Base-by-base conservation (phyloP, 2,888 invertebrate species). In the Mesochorus sp. region DNA sequence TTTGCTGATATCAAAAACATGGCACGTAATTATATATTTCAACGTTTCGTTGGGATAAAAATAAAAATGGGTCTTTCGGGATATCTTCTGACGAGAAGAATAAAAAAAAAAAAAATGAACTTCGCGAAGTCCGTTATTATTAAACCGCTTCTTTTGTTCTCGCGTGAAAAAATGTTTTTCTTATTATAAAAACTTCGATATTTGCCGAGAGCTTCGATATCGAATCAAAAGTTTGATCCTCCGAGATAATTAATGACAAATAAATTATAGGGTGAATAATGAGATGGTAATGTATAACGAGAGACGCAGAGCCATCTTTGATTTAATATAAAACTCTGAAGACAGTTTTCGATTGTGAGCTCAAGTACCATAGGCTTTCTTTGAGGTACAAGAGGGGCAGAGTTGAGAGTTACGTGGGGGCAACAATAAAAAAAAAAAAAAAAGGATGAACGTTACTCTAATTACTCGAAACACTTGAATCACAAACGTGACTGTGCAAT, bases 391-490 rank as follows among this genome's bases (percentile, higher is more conserved):
- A 49, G 34, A 73, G 55, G 53, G 51, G 34, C 34, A 57, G 24
- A 17, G 47, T 62, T 42, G 28, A 55, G 57, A 31, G 53, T 19
- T 49, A 21, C 10, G 12, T 10, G 8, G 5, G 26, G 26, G 21
- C 34, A 34, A 28, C 14, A 61, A 70, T 14, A n/a, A 14, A 24
- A 51, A 61, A 42, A 55, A n/a, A n/a, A 44, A 62, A 73, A 66
- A 47, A 26, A 24, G 44, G 51, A 59, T 47, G 51, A 66, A 71
- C 57, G 70, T 74, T 61, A 68, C 73, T 62, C 73, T 68, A 73
- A 77, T 77, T 77, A 78, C 64, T 74, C 66, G 37, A 74, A 61
- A 64, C 37, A 64, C 70, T 78, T 59, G 64, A 71, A 66, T 66
- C 10, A 57, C 42, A 70, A 70, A 64, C 57, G 44, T 26, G 64